phyloP scores from a whole-genome alignment of 2,113 vertebrate genomes.

The Phylloscopus trochilus region DNA sequence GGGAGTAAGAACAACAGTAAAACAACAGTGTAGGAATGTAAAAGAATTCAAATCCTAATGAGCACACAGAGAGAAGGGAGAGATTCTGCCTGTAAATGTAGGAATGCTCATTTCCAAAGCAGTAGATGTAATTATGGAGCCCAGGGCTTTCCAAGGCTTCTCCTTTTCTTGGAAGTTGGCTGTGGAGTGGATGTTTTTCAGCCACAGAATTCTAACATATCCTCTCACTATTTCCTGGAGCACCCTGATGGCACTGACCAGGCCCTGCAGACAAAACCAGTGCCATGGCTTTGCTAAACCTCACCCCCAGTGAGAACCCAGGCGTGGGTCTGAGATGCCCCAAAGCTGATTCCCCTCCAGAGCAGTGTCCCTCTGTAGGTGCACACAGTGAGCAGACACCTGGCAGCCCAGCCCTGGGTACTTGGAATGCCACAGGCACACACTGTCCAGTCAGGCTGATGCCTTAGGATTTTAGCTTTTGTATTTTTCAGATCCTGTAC shows the following conservation, averaged over 20 bases:
- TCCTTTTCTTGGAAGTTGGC: not conserved
- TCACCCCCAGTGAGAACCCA: not conserved
- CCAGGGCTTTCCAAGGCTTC: not conserved
- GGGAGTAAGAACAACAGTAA: not conserved
- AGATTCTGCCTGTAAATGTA: not conserved
- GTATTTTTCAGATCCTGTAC: not conserved
- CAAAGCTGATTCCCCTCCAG: not conserved
- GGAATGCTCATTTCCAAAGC: not conserved
- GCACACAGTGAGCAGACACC: not conserved
- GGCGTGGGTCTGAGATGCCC: not conserved
- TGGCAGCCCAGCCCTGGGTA: not conserved
- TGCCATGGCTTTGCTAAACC: not conserved
- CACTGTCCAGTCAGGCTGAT: not conserved
- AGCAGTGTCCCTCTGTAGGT: not conserved
- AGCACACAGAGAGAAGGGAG: not conserved
- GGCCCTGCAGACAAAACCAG: not conserved
- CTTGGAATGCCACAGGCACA: not conserved
- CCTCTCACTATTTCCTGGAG: not conserved
- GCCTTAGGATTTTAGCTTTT: not conserved
- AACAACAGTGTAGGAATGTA: not conserved
- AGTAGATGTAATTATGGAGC: not conserved
- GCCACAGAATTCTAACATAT: not conserved
- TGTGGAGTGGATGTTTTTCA: not conserved
- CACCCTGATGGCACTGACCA: not conserved
- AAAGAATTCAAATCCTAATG: not conserved